Evolutionary conservation across 2,113 vertebrate genomes (phyloP), one percentile per base, ranked within the genome.

Genomic region (Hemichromis elongatus): DNA sequence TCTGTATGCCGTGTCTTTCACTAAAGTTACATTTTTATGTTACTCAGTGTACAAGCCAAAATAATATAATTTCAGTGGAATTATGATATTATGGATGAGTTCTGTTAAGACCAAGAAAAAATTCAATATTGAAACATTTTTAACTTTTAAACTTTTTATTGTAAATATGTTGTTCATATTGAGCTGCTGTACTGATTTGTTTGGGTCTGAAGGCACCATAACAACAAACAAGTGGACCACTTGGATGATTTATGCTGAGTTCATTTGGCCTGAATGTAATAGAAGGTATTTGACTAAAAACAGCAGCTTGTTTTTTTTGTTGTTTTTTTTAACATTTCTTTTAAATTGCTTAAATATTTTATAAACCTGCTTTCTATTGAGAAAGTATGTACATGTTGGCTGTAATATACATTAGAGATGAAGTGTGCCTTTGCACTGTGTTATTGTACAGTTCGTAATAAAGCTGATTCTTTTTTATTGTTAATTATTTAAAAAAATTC

Each of bases 391-490:
- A 96, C 92, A 96, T 96, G 96, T 95, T 94, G 94, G 92, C 90
- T 93, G 91, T 96, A 94, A 90, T 89, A 93, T 94, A 95, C 77
- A 80, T 88, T 94, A 95, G 92, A 94, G 91, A 92, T 86, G 61
- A 93, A 85, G 90, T 91, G 93, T 95, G 94, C 94, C 92, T 94
- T 96, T 95, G 95, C 95, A 95, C 95, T 89, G 90, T 94, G 93
- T 95, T 95, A 94, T 93, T 96, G 96, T 96, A 96, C 95, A 96
- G 95, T 96, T 96, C 87, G 84, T 96, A 96, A 95, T 96, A 96
- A 96, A 96, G 92, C 89, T 93, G 91, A 95, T 94, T 88, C 94
- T 96, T 96, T 96, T 90, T 95, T 95, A 95, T 96, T 93, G 89
- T 95, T 95, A 90, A 92, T 93, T 90, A 85, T 87, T 66, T 90